Percentiles rank a stretch among this genome's conserved stretches.
These are phyloP conservation scores for Apus apus DNA, from an alignment of 2,113 vertebrate species.

Conservation along the genomic window DNA sequence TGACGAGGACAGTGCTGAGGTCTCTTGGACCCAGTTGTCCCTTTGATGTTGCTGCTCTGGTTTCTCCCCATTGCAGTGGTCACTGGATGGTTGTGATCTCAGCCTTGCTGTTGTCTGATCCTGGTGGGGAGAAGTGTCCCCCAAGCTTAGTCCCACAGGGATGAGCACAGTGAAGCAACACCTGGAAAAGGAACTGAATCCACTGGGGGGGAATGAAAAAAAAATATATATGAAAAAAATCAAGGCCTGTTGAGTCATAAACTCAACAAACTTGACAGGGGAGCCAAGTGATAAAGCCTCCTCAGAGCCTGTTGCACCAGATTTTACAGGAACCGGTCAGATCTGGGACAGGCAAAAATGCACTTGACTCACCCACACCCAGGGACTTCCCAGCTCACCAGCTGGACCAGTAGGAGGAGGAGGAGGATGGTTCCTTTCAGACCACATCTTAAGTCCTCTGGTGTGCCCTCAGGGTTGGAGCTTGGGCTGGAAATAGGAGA, in stretches of 20 bases:
- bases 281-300: background rate
- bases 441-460: background rate
- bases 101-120: background rate
- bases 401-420: background rate
- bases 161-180: rapidly evolving
- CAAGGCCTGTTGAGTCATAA: slow-evolving; percentile 4
- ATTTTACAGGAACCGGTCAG: background rate
- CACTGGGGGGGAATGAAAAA: background rate
- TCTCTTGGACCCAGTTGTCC: too few species aligned
- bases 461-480: background rate
- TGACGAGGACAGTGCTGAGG: too few species aligned
- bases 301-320: slow-evolving; percentile 9
- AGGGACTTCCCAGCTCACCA: background rate
- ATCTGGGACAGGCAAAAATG: background rate
- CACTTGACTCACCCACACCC: background rate
- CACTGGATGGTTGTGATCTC: background rate
- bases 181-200: rapidly evolving
- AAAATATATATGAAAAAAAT: background rate
- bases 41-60: background rate
- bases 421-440: background rate
- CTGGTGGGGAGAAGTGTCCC: background rate
- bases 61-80: rapidly evolving
- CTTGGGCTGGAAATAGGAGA: background rate
- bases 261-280: slow-evolving; percentile 2
- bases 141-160: rapidly evolving